phyloP scores from a whole-genome alignment of 2,888 invertebrate species.

The Marronus borbonicus region DNA sequence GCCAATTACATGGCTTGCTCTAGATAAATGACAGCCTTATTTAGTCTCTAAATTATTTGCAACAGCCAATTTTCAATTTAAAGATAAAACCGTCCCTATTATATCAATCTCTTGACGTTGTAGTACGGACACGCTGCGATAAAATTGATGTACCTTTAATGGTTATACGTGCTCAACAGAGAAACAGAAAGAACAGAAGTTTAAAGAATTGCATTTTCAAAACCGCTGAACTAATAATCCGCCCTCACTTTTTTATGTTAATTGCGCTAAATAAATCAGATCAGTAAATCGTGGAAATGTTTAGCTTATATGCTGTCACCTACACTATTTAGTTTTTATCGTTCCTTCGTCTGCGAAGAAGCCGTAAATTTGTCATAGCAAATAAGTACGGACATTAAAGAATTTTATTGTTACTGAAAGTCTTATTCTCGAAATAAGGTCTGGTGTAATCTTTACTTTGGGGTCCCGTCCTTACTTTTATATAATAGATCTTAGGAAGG shows the following conservation, averaged over 20 bases:
- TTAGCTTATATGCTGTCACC: too few species aligned
- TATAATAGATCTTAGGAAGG: slow-evolving; percentile 5
- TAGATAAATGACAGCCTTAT: slow-evolving; percentile 35
- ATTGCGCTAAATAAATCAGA: too few species aligned
- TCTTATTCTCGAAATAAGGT: slow-evolving; percentile 1
- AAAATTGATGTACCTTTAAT: neutral
- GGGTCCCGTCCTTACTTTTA: neutral
- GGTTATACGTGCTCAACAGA: neutral
- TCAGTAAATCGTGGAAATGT: too few species aligned
- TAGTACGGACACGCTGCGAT: neutral
- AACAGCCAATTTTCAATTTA: slow-evolving; percentile 32
- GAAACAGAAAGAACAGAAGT: neutral
- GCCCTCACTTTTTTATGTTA: too few species aligned
- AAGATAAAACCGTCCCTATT: slow-evolving; percentile 23
- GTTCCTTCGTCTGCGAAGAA: slow-evolving; percentile 15
- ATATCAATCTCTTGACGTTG: neutral
- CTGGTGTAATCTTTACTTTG: slow-evolving; percentile 2
- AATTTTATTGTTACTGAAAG: slow-evolving; percentile 32
- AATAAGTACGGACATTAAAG: slow-evolving; percentile 31
- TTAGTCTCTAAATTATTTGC: slow-evolving; percentile 26
- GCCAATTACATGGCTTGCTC: slow-evolving; percentile 25
- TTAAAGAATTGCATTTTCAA: too few species aligned
- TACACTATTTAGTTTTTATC: slow-evolving; percentile 16
- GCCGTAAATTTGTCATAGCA: slow-evolving; percentile 29
- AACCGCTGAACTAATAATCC: too few species aligned